Evolutionary conservation across 2,888 invertebrate species (phyloP).

Genomic region (Plebejus melissa): DNA sequence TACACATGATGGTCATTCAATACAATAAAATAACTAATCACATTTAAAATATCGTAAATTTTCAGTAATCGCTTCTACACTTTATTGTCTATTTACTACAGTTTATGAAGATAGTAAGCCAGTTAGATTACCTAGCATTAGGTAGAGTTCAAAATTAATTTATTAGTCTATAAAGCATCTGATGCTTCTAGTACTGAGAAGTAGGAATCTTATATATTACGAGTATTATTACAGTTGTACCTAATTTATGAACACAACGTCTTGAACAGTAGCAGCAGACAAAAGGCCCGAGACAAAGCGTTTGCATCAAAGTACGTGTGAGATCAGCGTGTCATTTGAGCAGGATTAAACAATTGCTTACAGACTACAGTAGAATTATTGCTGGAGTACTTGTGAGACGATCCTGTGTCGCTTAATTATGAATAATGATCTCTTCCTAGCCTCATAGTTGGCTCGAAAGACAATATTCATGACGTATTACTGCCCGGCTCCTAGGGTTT

Average conservation of each 20-base stretch:
- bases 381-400: not conserved
- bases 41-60: no score
- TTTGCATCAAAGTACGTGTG: constrained; percentile 20
- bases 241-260: constrained; percentile 4
- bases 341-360: constrained; percentile 1
- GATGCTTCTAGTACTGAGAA: not conserved
- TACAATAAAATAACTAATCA: no score
- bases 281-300: constrained; percentile 18
- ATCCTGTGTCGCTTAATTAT: not conserved
- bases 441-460: not conserved
- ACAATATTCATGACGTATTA: not conserved
- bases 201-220: not conserved
- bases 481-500: no score
- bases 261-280: constrained; percentile 16
- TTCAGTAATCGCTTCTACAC: no score
- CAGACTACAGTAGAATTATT: constrained; percentile 9
- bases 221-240: not conserved
- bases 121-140: no score
- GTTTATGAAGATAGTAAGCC: no score
- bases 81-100: no score
- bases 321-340: constrained; percentile 2
- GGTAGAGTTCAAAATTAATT: no score
- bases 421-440: constrained; percentile 1
- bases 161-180: no score
- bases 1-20: no score